A percentile compares a stretch with the other conserved stretches of the same genome.
Evolutionary conservation across 2,113 vertebrate genomes (phyloP).

Genomic region (Leiothrix lutea): DNA sequence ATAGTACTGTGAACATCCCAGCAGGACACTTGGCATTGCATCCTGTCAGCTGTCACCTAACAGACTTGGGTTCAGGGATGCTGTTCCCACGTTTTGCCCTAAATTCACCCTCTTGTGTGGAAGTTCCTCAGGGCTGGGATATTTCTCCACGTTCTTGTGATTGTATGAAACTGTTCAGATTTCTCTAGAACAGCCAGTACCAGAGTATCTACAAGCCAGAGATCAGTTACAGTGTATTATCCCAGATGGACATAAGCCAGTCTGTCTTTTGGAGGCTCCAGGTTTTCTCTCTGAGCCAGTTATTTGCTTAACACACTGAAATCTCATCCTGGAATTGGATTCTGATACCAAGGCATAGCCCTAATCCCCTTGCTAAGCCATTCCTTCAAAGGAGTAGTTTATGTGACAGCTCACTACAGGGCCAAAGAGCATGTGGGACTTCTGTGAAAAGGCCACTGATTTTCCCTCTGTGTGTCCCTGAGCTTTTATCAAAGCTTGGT

Average conservation of each 20-base stretch:
- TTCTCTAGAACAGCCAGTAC: not conserved
- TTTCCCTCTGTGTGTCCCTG: not conserved
- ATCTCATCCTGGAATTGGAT: not conserved
- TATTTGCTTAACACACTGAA: not conserved
- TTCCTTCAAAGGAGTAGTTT: not conserved
- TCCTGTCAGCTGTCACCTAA: not conserved
- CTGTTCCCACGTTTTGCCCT: not conserved
- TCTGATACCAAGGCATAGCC: not conserved
- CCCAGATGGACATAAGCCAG: not conserved
- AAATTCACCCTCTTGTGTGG: not conserved
- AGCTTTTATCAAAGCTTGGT: not conserved
- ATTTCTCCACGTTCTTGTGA: not conserved
- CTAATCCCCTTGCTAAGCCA: not conserved
- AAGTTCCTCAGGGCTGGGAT: not conserved
- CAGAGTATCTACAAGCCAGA: not conserved
- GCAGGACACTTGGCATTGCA: not conserved
- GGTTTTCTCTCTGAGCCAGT: not conserved
- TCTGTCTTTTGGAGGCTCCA: not conserved
- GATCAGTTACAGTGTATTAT: not conserved
- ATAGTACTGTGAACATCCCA: not conserved
- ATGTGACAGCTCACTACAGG: not conserved
- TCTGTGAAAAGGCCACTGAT: not conserved
- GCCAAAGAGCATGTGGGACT: not conserved
- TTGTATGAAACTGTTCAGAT: not conserved
- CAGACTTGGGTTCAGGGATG: not conserved